Evolutionary conservation across 2,888 invertebrate genomes (phyloP), one percentile per base, ranked within the genome.

Genomic region (Lithophane socia): DNA sequence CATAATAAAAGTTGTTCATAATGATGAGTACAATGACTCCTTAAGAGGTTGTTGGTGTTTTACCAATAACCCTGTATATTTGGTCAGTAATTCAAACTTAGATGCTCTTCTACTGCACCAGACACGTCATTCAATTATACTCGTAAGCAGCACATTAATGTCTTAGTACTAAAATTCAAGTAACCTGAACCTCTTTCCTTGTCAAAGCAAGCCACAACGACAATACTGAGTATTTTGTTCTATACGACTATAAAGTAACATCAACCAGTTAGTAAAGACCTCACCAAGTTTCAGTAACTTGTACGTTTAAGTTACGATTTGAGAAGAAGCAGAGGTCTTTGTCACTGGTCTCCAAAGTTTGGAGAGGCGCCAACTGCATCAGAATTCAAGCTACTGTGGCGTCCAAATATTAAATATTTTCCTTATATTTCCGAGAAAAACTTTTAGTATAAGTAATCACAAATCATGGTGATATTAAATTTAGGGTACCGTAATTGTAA

Each of bases 301-400:
- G 9, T 42, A 54, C 47, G n/a, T 66, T 75, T n/a, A 42, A 69
- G 10, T 72, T 65, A 70, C 7, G 8, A 44, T 76, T 80, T 69
- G 13, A 44, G 49, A 65, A 68, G 75, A 69, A 77, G 49, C 64
- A 71, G 42, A 47, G 84, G 49, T 83, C 79, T 77, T 75, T 29
- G 52, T 68, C 1, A 18, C 37, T 82, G 79, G 88, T 76, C 18
- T 52, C 4, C 21, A 65, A 63, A 79, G 56, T 81, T 82, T 89
- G 88, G 88, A 82, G 3, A 3, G 18, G 16, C 63, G 88, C 88
- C 88, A 89, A 88, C 52, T 88, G 88, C 88, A 88, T 79, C 83
- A 82, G 73, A 89, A 86, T 85, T 89, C 72, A 77, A 73, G 84
- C 78, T 78, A 82, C 65, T 74, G 67, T 77, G 66, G 74, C 61